Base-by-base conservation (phyloP, 2,113 vertebrate species). In the Corvus cornix region DNA sequence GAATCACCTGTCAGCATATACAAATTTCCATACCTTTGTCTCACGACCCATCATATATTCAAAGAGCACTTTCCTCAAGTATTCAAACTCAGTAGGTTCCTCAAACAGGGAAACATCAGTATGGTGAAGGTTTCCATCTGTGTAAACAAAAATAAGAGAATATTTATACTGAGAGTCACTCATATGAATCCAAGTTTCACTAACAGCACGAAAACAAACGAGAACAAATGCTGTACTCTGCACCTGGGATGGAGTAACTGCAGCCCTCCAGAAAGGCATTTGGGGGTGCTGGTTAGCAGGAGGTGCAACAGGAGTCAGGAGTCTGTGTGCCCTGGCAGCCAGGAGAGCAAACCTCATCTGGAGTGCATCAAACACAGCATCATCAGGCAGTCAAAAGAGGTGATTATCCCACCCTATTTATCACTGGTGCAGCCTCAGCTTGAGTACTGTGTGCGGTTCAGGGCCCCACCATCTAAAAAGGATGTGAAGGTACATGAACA, bases 21-120 rank as follows among this genome's bases (percentile, higher is more conserved):
- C 22, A 70, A 22, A 41, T 66, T 68, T 73, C 21, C 94, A 53
- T 99, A 99, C 99, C 99, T 99, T 99, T 76, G 99, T 99, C 97
- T 99, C 99, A 83, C 98, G 98, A 92, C 99, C 99, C 99, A 99
- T 99, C 99, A 99, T 99, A 96, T 99, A 99, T 74, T 99, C 99
- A 94, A 99, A 99, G 87, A 99, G 90, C 87, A 99, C 99, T 96
- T 99, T 99, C 97, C 99, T 98, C 94, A 99, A 98, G 96, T 99
- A 99, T 95, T 99, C 99, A 97, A 99, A 99, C 94, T 99, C 99
- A 2, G 99, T 99, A 93, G 99, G 98, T 86, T 99, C 99, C 33
- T 96, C 98, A 41, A 98, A 98, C 84, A 98, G 83, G 87, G 98
- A 98, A 27, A 98, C 90, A 1, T 99, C 98, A 13, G 96, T 67